phyloP scores from a whole-genome alignment of 1,140 invertebrate species.

The Notospermus geniculatus region DNA sequence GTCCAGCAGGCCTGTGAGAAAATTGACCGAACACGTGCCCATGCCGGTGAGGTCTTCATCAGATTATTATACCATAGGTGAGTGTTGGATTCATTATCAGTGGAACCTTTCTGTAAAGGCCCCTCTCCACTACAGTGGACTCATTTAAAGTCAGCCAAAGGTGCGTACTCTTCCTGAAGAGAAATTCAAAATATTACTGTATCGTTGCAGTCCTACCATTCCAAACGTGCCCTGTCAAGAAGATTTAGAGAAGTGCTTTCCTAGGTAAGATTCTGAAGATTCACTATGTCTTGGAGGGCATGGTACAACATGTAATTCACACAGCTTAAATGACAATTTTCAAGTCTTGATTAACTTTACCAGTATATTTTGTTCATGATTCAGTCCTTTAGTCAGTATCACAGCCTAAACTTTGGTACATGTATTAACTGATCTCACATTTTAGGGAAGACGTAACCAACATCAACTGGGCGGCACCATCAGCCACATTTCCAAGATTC shows the following conservation, averaged over 20 bases:
- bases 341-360: too few species aligned
- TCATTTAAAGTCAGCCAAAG: too few species aligned
- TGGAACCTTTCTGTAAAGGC: too few species aligned
- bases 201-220: constrained; percentile 65
- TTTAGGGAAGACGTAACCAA: constrained; percentile 58
- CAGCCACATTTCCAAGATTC: constrained; percentile 80
- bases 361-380: too few species aligned
- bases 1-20: constrained; percentile 89
- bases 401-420: too few species aligned
- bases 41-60: constrained; percentile 78
- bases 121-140: too few species aligned
- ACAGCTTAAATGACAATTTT: too few species aligned
- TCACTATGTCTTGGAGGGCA: too few species aligned
- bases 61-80: constrained; percentile 72
- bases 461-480: constrained; percentile 69
- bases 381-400: too few species aligned
- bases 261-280: constrained; percentile 48
- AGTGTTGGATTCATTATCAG: constrained; percentile 32
- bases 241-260: constrained; percentile 71
- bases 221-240: constrained; percentile 72
- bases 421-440: too few species aligned
- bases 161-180: too few species aligned
- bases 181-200: constrained; percentile 29
- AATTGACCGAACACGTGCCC: constrained; percentile 85
- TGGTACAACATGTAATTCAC: too few species aligned